Evolutionary conservation across 2,888 invertebrate genomes (phyloP).

Genomic region (Drosophila koepferae): DNA sequence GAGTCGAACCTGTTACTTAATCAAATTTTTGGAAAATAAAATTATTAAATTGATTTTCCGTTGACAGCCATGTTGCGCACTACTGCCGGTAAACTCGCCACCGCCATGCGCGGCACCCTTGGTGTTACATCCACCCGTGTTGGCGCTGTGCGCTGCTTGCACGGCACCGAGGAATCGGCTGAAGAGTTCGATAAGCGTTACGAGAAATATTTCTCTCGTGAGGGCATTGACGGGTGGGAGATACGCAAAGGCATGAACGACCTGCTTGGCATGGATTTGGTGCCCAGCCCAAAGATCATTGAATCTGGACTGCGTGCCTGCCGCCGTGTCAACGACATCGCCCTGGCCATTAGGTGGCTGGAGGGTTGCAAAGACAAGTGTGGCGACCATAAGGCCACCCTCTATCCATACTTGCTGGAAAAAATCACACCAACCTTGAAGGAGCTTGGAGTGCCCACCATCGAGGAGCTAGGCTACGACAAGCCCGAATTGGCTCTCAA

Average conservation of each 20-base stretch:
- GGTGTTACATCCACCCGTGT: conserved; percentile 75
- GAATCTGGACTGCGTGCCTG: conserved; percentile 95
- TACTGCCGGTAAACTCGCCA: conserved; percentile 85
- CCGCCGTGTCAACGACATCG: conserved; percentile 96
- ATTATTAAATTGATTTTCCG: conserved; percentile 21
- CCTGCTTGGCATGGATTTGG: conserved; percentile 94
- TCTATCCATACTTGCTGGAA: conserved; percentile 95
- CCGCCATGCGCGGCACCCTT: conserved; percentile 82
- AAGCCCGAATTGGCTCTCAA: conserved; percentile 96
- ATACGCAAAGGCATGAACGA: conserved; percentile 96
- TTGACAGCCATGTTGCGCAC: conserved; percentile 86
- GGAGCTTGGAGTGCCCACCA: conserved; percentile 96
- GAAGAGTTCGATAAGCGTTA: conserved; percentile 94
- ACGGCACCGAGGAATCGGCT: conserved; percentile 89
- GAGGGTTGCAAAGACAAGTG: conserved; percentile 97
- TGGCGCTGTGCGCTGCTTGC: conserved; percentile 82
- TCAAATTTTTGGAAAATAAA: conserved; percentile 59
- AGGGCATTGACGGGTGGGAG: conserved; percentile 97
- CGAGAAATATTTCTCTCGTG: conserved; percentile 93
- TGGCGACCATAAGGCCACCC: conserved; percentile 89
- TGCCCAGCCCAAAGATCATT: conserved; percentile 96
- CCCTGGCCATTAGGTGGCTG: conserved; percentile 95
- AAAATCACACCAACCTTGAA: conserved; percentile 96
- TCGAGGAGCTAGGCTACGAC: conserved; percentile 98
- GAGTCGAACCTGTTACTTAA: conserved; percentile 78